Conservation (phyloP, 2,797 vertebrate genomes). For the Eupleurogrammus muticus region DNA sequence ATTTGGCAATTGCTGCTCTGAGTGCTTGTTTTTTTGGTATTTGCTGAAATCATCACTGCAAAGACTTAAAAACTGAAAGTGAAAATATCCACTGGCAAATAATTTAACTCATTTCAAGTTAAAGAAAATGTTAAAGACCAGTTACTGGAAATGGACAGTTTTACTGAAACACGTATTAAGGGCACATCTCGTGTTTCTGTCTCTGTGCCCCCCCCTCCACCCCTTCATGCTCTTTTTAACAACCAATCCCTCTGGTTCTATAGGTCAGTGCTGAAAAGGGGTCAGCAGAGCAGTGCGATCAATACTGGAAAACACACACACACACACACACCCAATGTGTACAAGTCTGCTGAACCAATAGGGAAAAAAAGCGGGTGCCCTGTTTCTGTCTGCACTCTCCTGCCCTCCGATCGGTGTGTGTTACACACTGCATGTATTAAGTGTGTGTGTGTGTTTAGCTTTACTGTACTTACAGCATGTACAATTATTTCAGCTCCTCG, state of each 20-base stretch:
- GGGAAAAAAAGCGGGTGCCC: constrained; percentile 33
- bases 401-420: constrained; percentile 19
- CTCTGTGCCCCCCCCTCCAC: constrained; percentile 12
- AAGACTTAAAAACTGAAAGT: too few species aligned
- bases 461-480: too few species aligned
- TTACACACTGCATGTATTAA: neutral
- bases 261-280: constrained; percentile 59
- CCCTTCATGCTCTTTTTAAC: constrained; percentile 47
- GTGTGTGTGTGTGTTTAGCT: neutral
- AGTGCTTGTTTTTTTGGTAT: neutral
- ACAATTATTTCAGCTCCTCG: too few species aligned
- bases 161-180: neutral
- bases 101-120: too few species aligned
- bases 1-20: too few species aligned
- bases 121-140: too few species aligned
- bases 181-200: neutral
- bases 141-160: neutral
- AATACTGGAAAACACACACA: constrained; percentile 36
- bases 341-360: constrained; percentile 44
- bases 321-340: constrained; percentile 13
- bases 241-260: constrained; percentile 15
- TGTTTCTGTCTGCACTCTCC: constrained; percentile 6
- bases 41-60: neutral
- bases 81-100: too few species aligned
- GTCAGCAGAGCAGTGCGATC: constrained; percentile 45